A percentile compares a stretch with the other conserved stretches of the same genome.
phyloP scores from a whole-genome alignment of 1,140 invertebrate genomes.

The Laupala kohalensis region DNA sequence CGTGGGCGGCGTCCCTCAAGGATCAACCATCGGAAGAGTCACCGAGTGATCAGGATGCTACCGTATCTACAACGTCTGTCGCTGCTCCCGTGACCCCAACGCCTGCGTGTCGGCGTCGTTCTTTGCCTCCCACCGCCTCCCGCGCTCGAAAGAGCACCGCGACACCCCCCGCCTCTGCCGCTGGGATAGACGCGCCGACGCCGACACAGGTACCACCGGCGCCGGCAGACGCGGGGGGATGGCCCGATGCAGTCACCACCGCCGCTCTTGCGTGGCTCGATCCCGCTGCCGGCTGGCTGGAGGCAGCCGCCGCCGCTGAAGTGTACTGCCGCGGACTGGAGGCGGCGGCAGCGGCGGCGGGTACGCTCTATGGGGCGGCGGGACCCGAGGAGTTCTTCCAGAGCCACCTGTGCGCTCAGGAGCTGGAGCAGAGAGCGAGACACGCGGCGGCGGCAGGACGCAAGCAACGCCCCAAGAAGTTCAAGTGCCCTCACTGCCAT shows the following conservation, averaged over 20 bases:
- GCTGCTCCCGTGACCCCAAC: too few relatives aligned
- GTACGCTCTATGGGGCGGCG: constrained; percentile 38
- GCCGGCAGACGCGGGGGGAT: not conserved
- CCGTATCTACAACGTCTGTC: not conserved
- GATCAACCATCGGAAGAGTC: not conserved
- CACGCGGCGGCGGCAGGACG: constrained; percentile 40
- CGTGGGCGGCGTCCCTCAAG: constrained; percentile 17
- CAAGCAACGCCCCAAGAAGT: constrained; percentile 76
- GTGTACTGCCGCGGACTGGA: not conserved
- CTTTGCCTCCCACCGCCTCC: too few relatives aligned
- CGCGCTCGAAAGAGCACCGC: constrained; percentile 40
- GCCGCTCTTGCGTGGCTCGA: not conserved
- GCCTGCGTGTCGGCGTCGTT: too few relatives aligned
- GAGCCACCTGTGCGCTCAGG: constrained; percentile 43
- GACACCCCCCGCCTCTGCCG: constrained; percentile 76
- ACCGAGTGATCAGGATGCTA: not conserved
- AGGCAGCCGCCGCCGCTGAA: not conserved
- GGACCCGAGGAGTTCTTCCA: constrained; percentile 55
- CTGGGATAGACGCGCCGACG: constrained; percentile 43
- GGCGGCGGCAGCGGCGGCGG: constrained; percentile 13
- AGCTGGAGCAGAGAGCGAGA: constrained; percentile 45
- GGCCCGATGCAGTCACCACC: not conserved
- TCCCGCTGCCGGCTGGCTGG: constrained; percentile 1
- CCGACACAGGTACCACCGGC: not conserved
- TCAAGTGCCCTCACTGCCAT: constrained; percentile 74